A percentile compares a stretch with the other conserved stretches of the same genome.
Evolutionary conservation across 2,888 invertebrate genomes (phyloP).

Genomic region (Diachrysia chrysitis): DNA sequence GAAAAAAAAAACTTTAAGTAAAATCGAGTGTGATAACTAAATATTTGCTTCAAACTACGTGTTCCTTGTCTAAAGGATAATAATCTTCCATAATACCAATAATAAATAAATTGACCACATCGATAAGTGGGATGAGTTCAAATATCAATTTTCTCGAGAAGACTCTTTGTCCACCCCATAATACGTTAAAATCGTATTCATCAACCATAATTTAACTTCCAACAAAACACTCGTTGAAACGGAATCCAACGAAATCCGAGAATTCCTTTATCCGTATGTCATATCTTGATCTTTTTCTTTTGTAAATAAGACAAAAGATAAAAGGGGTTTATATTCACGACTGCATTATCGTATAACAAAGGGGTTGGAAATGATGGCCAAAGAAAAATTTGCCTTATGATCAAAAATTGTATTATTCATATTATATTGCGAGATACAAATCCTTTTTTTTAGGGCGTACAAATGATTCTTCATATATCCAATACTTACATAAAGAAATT

Average conservation of each 20-base stretch:
- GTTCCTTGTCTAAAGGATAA: not conserved
- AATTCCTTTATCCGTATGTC: conserved; percentile 68
- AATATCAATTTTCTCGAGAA: not conserved
- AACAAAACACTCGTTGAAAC: conserved; percentile 43
- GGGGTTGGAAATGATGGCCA: conserved; percentile 32
- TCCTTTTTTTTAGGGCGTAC: conserved; percentile 30
- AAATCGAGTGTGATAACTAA: not conserved
- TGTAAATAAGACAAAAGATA: conserved; percentile 69
- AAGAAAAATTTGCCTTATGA: conserved; percentile 31
- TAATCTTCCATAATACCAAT: not conserved
- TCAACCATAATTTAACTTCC: conserved; percentile 34
- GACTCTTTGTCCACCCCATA: conserved; percentile 25
- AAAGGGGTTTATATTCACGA: conserved; percentile 62
- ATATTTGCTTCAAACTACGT: not conserved
- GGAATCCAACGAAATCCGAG: conserved; percentile 57
- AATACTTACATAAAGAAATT: conserved; percentile 26
- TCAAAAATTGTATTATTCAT: conserved; percentile 30
- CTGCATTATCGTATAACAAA: conserved; percentile 58
- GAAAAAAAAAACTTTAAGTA: not conserved
- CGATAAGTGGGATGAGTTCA: no score
- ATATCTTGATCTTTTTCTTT: conserved; percentile 70
- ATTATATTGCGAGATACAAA: not conserved
- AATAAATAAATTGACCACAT: no score
- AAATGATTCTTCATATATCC: conserved; percentile 35
- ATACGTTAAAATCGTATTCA: conserved; percentile 37